Base-by-base conservation (phyloP, 2,113 vertebrate species). In the Sander vitreus region DNA sequence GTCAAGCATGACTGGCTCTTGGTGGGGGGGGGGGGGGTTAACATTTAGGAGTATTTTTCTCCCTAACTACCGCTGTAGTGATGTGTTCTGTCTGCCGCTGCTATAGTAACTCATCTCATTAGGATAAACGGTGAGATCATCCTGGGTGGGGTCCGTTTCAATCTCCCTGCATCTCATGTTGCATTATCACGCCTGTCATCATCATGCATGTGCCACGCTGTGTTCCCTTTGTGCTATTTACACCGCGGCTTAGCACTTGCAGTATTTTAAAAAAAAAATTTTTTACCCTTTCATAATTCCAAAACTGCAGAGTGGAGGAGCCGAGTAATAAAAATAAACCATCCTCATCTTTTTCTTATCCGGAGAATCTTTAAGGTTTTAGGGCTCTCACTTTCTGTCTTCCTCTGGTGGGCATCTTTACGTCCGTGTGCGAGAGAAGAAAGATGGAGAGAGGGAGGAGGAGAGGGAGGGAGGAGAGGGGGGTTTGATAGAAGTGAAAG, bases 101-200 rank as follows among this genome's bases (percentile, higher is more conserved):
- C 89, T 84, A 70, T 84, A 86, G 81, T 89, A 92, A 91, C 85
- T 88, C 83, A 78, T 92, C 88, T 93, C 89, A 88, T 94, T 91
- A 93, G 80, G 85, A 90, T 89, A 79, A 93, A 90, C 60, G 78
- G 86, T 91, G 88, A 93, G 81, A 88, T 93, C 88, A 92, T 91
- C 86, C 81, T 88, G 92, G 92, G 92, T 84, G 91, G 85, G 92
- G 93, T 82, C 81, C 85, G 51, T 87, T 91, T 93, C 84, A 81
- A 85, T 88, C 89, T 76, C 65, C 80, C 85, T 18, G 76, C 85
- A 87, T 91, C 91, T 93, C 93, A 87, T 89, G 91, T 92, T 92
- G 87, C 87, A 92, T 93, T 91, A 91, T 89, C 85, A 87, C 67
- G 82, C 82, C 91, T 92, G 91, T 92, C 93, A 92, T 92, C 93